Percentiles rank a stretch among this genome's conserved stretches.
These are phyloP conservation scores for Progne subis DNA, from an alignment of 2,113 vertebrate genomes.

Conservation along the genomic window DNA sequence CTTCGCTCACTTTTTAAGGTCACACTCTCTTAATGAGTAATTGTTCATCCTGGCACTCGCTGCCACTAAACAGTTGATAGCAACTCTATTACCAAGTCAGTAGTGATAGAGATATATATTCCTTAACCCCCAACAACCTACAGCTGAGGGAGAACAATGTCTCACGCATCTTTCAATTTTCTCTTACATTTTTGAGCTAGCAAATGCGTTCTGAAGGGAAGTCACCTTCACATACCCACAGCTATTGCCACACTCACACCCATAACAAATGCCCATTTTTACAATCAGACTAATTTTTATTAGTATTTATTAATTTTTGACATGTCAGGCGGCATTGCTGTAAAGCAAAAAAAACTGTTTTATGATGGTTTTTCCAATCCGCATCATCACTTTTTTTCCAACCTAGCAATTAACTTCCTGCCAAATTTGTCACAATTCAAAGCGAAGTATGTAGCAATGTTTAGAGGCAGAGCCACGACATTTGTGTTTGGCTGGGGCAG, in stretches of 20 bases:
- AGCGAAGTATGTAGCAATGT: constrained; percentile 52
- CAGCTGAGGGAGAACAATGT: neutral
- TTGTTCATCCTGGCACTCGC: constrained; percentile 38
- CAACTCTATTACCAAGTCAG: constrained; percentile 37
- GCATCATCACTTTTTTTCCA: constrained; percentile 76
- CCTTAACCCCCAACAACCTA: neutral
- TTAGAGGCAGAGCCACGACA: constrained; percentile 20
- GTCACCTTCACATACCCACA: constrained; percentile 60
- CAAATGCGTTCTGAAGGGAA: constrained; percentile 30
- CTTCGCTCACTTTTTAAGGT: constrained; percentile 63
- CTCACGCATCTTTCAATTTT: constrained; percentile 2
- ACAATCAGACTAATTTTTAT: constrained; percentile 67
- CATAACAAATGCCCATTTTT: neutral
- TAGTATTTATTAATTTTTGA: constrained; percentile 53
- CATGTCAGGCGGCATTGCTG: constrained; percentile 14
- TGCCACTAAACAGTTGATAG: neutral
- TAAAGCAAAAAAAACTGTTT: constrained; percentile 70
- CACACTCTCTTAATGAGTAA: constrained; percentile 56
- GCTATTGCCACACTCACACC: neutral
- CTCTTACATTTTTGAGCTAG: neutral
- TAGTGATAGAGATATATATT: constrained; percentile 57
- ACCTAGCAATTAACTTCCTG: constrained; percentile 78
- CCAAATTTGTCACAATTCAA: constrained; percentile 83
- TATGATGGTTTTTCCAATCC: constrained; percentile 78
- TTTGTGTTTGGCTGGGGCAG: constrained; percentile 41